These are phyloP conservation scores for Oscheius sp. DNA, from an alignment of 2,888 invertebrate genomes.

Conservation along the genomic window DNA sequence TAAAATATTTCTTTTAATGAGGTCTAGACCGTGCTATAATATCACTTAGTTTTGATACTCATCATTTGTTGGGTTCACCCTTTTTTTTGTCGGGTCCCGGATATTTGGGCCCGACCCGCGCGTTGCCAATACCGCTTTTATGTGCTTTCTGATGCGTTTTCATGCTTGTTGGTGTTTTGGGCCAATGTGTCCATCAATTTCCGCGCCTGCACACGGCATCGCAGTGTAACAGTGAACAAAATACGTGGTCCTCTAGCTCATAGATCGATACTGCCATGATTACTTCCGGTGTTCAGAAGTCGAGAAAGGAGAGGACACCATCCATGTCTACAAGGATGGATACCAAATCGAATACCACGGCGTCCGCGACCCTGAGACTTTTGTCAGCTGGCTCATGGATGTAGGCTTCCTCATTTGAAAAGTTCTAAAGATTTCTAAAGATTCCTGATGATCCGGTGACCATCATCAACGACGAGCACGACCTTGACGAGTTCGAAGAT, in stretches of 20 bases:
- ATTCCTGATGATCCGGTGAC: constrained; percentile 74
- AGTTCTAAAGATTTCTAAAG: constrained; percentile 46
- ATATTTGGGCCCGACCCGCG: too few relatives aligned
- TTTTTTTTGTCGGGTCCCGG: too few relatives aligned
- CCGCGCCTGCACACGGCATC: constrained; percentile 29
- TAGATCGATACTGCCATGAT: neutral
- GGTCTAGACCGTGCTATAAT: too few relatives aligned
- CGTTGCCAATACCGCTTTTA: neutral
- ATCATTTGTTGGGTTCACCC: too few relatives aligned
- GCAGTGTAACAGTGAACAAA: constrained; percentile 36
- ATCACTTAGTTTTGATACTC: too few relatives aligned
- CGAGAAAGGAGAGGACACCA: constrained; percentile 72
- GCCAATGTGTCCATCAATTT: constrained; percentile 27
- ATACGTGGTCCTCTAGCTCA: constrained; percentile 15
- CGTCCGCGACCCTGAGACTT: constrained; percentile 73
- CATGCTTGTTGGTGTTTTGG: constrained; percentile 17
- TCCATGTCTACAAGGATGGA: constrained; percentile 73
- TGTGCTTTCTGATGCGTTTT: constrained; percentile 14
- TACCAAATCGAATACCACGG: constrained; percentile 74
- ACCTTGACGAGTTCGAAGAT: constrained; percentile 72
- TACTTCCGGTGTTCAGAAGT: constrained; percentile 60
- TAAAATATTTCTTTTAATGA: too few relatives aligned
- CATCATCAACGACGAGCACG: constrained; percentile 73
- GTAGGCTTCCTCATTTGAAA: constrained; percentile 43
- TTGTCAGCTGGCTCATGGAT: constrained; percentile 74